Evolutionary conservation across 2,888 invertebrate species (phyloP), one percentile per base, ranked within the genome.

Genomic region (Caenorhabditis doughertyi): DNA sequence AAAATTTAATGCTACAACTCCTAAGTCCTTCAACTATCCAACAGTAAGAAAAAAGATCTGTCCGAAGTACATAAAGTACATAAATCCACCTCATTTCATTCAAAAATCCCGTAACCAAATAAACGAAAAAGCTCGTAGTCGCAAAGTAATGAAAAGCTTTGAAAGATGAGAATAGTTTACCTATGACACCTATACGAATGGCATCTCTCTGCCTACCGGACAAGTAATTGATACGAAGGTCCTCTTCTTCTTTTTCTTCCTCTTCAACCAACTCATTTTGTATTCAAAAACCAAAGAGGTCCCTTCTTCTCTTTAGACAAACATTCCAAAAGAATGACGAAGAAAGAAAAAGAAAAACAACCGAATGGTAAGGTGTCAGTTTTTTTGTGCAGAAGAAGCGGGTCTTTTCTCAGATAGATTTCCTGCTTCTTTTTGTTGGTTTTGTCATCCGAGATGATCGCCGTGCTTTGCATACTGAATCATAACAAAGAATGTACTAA

Each of bases 401-500:
- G 51, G n/a, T 32, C 51, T 21, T 65, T 65, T 74, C 65, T 74
- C 74, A 64, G 55, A 64, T 74, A 53, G 65, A 74, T 74, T 74
- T 74, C 72, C 47, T 25, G 51, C 55, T 64, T 62, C 73, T 9
- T 74, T 74, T 74, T 74, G 74, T 74, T 74, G 62, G 56, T 74
- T 74, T 74, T 74, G 74, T 74, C 65, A 74, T 74, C 55, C 74
- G 74, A 74, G 74, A 74, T 56, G 74, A 73, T 62, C 65, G 65
- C 8, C 65, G 72, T 73, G 74, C 64, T 55, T 65, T 64, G 74
- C 62, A 55, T 74, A 74, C 56, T 56, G 62, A 74, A 74, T 74
- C 74, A 65, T 42, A 56, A 55, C 55, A 65, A 74, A 62, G 62
- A 64, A 56, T 58, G 58, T 71, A 71, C 71, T 71, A 58, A 62